phyloP scores from a whole-genome alignment of 2,888 invertebrate genomes.

The Sepiola atlantica region DNA sequence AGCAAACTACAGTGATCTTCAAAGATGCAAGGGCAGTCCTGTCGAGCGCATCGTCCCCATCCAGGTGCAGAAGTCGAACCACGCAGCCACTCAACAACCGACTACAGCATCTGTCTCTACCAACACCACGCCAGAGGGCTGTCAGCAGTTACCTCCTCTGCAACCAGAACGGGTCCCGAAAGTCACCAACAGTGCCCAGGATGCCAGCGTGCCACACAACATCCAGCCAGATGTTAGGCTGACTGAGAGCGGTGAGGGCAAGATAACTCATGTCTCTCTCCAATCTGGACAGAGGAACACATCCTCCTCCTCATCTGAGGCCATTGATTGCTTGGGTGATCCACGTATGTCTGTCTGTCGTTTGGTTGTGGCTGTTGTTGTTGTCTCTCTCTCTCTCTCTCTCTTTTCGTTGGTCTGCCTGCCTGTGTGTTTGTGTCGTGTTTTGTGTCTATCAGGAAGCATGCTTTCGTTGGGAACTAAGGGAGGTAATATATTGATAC shows the following conservation, averaged over 20 bases:
- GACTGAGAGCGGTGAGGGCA: not conserved
- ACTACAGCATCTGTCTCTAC: not conserved
- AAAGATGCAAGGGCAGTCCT: constrained; percentile 24
- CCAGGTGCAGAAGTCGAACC: constrained; percentile 3
- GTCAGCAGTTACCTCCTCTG: constrained; percentile 36
- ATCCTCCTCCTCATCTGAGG: constrained; percentile 32
- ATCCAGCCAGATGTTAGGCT: constrained; percentile 36
- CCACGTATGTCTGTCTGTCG: constrained; percentile 41
- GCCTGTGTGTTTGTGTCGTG: not conserved
- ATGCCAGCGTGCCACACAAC: constrained; percentile 12
- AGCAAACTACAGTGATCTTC: not conserved
- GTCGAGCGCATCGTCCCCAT: constrained; percentile 44
- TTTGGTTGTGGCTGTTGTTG: not conserved
- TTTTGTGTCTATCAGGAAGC: not conserved
- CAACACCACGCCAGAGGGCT: constrained; percentile 16
- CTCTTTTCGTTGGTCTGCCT: not conserved
- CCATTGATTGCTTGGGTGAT: constrained; percentile 34
- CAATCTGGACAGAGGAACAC: not conserved
- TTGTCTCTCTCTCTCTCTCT: not conserved
- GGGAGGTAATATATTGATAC: too few species aligned
- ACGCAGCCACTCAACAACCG: not conserved
- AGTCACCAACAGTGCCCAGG: constrained; percentile 33
- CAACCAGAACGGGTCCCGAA: constrained; percentile 24
- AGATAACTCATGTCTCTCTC: constrained; percentile 20
- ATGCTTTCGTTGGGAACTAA: too few species aligned